Percentiles rank a stretch among this genome's conserved stretches.
These are phyloP conservation scores for Eledona agricola DNA, from an alignment of 2,888 invertebrate species.

Conservation along the genomic window DNA sequence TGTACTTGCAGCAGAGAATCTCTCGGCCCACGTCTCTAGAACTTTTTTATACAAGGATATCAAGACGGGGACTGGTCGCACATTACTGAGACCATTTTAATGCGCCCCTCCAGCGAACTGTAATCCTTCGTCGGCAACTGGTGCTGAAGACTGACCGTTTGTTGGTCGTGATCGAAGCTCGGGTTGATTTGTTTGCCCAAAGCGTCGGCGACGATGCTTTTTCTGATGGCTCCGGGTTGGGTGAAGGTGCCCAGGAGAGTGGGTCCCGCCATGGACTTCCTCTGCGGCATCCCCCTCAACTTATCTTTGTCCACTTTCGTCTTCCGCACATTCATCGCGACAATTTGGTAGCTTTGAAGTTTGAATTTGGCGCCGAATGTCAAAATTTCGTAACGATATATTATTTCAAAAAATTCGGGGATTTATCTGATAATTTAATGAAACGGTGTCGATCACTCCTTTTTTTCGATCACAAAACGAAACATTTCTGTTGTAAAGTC, in stretches of 20 bases:
- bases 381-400: constrained; percentile 23
- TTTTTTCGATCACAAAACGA: neutral
- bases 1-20: constrained; percentile 69
- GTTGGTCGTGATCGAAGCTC: neutral
- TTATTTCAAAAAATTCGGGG: constrained; percentile 18
- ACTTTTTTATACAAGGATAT: too few relatives aligned
- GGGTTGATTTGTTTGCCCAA: neutral
- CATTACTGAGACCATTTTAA: constrained; percentile 49
- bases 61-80: constrained; percentile 42
- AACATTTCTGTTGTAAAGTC: constrained; percentile 9
- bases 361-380: constrained; percentile 31
- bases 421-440: constrained; percentile 11
- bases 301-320: constrained; percentile 9
- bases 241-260: constrained; percentile 21
- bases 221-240: constrained; percentile 20
- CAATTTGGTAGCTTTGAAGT: too few relatives aligned
- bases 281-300: constrained; percentile 4
- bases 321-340: constrained; percentile 12
- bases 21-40: constrained; percentile 53
- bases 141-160: constrained; percentile 7
- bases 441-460: constrained; percentile 10
- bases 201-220: constrained; percentile 12
- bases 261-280: constrained; percentile 36
- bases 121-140: constrained; percentile 43
- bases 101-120: constrained; percentile 46